Evolutionary conservation across 92 coral and sea anemone species (phyloP).

Genomic region (Pocillopora meandrina): DNA sequence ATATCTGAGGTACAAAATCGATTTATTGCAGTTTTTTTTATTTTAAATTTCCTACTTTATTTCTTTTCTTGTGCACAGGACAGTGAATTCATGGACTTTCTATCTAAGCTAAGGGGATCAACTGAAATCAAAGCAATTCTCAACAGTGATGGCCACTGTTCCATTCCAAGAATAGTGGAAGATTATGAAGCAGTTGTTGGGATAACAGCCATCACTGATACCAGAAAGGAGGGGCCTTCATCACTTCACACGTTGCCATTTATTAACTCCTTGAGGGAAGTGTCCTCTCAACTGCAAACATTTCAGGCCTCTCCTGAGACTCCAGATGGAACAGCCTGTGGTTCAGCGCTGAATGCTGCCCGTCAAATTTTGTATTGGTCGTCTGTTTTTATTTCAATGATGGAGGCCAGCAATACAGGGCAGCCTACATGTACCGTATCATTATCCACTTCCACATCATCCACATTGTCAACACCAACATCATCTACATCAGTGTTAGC

Average conservation of each 20-base stretch:
- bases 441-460: background rate
- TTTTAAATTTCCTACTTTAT: background rate
- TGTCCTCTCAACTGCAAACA: slow-evolving; percentile 10
- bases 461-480: no score
- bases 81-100: background rate
- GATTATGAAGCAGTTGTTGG: no score
- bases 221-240: background rate
- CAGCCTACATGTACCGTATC: slow-evolving; percentile 1
- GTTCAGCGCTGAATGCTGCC: slow-evolving; percentile 42
- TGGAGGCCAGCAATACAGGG: slow-evolving; percentile 6
- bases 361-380: slow-evolving; percentile 38
- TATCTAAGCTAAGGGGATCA: slow-evolving; percentile 1
- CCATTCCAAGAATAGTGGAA: no score
- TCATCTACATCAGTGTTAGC: background rate
- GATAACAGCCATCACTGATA: no score
- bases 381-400: slow-evolving; percentile 25
- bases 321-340: slow-evolving; percentile 15
- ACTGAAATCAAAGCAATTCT: background rate
- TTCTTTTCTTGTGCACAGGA: background rate
- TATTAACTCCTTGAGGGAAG: slow-evolving; percentile 26
- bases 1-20: no score
- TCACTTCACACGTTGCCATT: slow-evolving; percentile 5
- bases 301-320: slow-evolving; percentile 21
- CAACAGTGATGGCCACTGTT: no score
- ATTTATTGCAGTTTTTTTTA: no score